Conservation (phyloP, 2,888 invertebrate species). For the Dicyrtoma fusca region DNA sequence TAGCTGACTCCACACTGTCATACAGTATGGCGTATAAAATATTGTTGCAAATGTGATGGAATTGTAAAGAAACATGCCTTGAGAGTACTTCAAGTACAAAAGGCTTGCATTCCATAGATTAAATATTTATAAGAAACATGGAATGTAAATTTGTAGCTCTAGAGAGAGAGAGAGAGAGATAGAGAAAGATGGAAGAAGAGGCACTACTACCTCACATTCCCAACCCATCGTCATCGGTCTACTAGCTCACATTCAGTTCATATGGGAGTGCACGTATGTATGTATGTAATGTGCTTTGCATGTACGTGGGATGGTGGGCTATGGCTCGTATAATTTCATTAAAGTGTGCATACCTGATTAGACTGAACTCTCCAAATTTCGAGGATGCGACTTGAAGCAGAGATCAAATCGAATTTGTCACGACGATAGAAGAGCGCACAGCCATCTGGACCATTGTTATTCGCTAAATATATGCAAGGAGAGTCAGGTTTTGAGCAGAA, state of each 20-base stretch:
- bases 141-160: neutral
- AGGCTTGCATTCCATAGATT: too few species aligned
- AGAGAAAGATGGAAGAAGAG: neutral
- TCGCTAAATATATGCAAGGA: conserved; percentile 72
- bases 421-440: conserved; percentile 74
- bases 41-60: neutral
- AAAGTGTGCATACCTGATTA: conserved; percentile 65
- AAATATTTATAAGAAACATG: too few species aligned
- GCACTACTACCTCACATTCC: neutral
- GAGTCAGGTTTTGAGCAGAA: conserved; percentile 78
- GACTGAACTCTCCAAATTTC: conserved; percentile 76
- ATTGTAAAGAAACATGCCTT: neutral
- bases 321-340: conserved; percentile 4
- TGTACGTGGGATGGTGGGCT: neutral
- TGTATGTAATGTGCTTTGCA: neutral
- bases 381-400: conserved; percentile 66
- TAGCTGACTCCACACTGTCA: too few species aligned
- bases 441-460: conserved; percentile 77
- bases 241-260: too few species aligned
- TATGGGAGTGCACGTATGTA: neutral
- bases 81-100: neutral
- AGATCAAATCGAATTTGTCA: conserved; percentile 67
- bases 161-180: neutral
- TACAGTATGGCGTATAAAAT: neutral
- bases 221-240: too few species aligned